Base-by-base conservation (phyloP, 1,140 invertebrate genomes). In the Pomacea maculata region DNA sequence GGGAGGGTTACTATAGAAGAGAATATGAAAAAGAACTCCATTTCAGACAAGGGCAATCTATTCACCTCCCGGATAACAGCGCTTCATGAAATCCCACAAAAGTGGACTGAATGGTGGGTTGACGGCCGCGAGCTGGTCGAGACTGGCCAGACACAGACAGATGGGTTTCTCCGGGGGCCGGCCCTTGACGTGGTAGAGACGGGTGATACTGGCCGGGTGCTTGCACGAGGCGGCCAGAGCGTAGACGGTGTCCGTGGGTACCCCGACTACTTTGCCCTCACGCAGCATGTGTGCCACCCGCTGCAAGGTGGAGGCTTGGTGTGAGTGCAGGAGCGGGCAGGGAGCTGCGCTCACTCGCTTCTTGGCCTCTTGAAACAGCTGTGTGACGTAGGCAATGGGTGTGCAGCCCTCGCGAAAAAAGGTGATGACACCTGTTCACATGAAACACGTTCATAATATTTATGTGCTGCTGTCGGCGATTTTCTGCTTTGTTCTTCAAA, bases 201-300 rank as follows among this genome's bases (percentile, higher is more conserved):
- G 82, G 15, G 71, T 82, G 71, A 87, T 83, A 34, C 83, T 83
- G 52, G 80, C 79, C 15, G 86, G 86, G 17, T 82, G 72, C 63
- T 78, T 84, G 73, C 86, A 87, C n/a, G 86, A 87, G 29, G 83
- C 84, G n/a, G 80, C 84, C n/a, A 87, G 80, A 15, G 84, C 84
- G 77, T 87, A 87, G 25, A 87, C 86, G 4, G 86, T 87, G 75
- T 87, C 86, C 19, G 86, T 87, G 29, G 86, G 86, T 7, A 84
- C 80, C 55, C 86, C 83, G 2, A 85, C 79, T 70, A 76, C 75
- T 25, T 29, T 77, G 57, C 74, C 74, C 55, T 81, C 25, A 68
- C 79, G 55, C n/a, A 86, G 79, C 54, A 85, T 72, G 67, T 77
- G 64, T 11, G 83, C 84, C 10, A 79, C 83, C 17, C 55, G 52